Evolutionary conservation across 23 tunicate genomes (phyloP), one percentile per base, ranked within the genome.

Genomic region (Botrylloides violaceus): DNA sequence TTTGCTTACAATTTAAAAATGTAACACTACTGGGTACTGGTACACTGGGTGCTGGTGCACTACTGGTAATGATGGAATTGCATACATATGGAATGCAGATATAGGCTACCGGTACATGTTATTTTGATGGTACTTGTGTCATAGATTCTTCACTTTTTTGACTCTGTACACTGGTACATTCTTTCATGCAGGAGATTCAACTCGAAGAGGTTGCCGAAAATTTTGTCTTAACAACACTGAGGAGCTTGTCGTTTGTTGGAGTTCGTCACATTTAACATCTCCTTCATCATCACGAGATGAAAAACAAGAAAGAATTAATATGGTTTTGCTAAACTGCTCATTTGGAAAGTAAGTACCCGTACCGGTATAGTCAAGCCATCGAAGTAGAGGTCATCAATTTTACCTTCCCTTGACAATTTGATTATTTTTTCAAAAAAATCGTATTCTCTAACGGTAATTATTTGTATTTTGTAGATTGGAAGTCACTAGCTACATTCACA

Each of bases 241-340:
- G 29, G 88, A 90, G 25, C 30, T 83, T 38, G 66, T 78, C 75
- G 61, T 79, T 29, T 90, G 90, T 70, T 90, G 97, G 97, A 82
- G 90, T 78, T 48, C 74, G 4, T 68, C 74, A 12, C 58, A 68
- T 26, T 32, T 26, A 43, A 28, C 68, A 31, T 70, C 63, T 66
- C 75, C 80, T 12, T 36, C 79, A 12, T 84, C 87, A 60, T 82
- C 82, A 1, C 75, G 72, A 24, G 23, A 63, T 31, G 84, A 82
- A 23, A 71, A 79, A 19, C 18, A 63, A 29, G 97, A 90, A 49
- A 38, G 60, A 59, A 55, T 71, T 12, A 90, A 90, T 55, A 49
- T 90, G 47, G 84, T 90, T 3, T 49, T 90, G 2, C 61, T 90
- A 35, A 58, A 75, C 4, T 83, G 85, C 48, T 76, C 90, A 66